A percentile compares a stretch with the other conserved stretches of the same genome.
These are phyloP conservation scores for Coccyzus lansbergi DNA, from an alignment of 2,797 vertebrate species.

Conservation along the genomic window DNA sequence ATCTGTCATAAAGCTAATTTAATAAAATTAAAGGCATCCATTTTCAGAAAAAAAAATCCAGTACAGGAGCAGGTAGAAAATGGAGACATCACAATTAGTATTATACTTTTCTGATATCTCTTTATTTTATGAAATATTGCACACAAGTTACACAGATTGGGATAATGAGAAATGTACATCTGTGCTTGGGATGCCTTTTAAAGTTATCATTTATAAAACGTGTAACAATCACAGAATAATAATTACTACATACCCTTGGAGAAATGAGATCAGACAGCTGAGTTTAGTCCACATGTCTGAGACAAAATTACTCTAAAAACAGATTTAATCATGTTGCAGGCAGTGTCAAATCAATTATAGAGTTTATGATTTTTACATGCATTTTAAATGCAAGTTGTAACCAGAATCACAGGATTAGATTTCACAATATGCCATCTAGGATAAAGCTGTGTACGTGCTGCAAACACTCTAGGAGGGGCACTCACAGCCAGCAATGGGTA, in stretches of 20 bases:
- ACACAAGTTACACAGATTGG: not conserved
- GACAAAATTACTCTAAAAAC: not conserved
- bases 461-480: not conserved
- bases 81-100: not conserved
- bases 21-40: not conserved
- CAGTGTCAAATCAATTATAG: not conserved
- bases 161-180: not conserved
- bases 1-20: not conserved
- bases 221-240: not conserved
- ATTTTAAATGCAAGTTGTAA: not conserved
- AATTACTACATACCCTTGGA: not conserved
- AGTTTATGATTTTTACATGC: not conserved
- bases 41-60: not conserved
- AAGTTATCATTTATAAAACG: not conserved
- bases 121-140: conserved; percentile 62
- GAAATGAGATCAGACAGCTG: not conserved
- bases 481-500: not conserved
- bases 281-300: not conserved
- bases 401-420: not conserved
- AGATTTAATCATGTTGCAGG: not conserved
- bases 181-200: not conserved
- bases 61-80: not conserved
- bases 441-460: not conserved
- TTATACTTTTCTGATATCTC: not conserved
- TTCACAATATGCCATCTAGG: not conserved